Evolutionary conservation across 2,113 vertebrate genomes (phyloP), one percentile per base, ranked within the genome.

Genomic region (Nansenia antarctica): DNA sequence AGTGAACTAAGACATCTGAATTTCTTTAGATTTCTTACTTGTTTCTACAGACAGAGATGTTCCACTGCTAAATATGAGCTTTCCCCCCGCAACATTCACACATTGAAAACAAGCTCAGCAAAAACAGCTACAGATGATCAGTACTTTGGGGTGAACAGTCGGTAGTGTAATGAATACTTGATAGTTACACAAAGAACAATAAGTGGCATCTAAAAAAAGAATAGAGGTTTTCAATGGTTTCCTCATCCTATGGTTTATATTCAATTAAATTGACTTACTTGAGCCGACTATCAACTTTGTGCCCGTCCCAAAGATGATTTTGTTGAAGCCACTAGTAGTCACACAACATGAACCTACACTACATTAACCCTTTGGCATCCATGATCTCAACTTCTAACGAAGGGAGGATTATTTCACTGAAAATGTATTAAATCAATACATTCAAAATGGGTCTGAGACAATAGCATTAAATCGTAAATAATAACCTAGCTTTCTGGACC

Each of bases 251-350:
- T 14, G 15, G 39, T 42, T 42, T 42, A 57, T 30, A 57, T 29
- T 57, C 0, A 57, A 57, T 14, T 15, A 60, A 72, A 77, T 30
- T 52, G 20, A 8, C 71, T 81, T 68, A 87, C 80, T 78, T 62
- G 73, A 52, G 9, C 20, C 35, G 14, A 85, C 73, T 0, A 14
- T 74, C 1, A 84, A 29, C 55, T 65, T 79, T 5, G n/a, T 52
- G 9, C 81, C 74, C 14, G n/a, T 64, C 12, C 72, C 78, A 76
- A 83, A 82, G 49, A 64, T 6, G 6, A 84, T 32, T 70, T 79
- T 83, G 14, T 22, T 1, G 0, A 3, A 1, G 4, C 11, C 29
- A 39, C 22, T 67, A 18, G 20, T 3, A 32, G 0, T 67, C 82
- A 80, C 85, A 82, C 82, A 78, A 6, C 66, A 37, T 1, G 2